Conservation (phyloP, 2,888 invertebrate species). For the Troides aeacus region DNA sequence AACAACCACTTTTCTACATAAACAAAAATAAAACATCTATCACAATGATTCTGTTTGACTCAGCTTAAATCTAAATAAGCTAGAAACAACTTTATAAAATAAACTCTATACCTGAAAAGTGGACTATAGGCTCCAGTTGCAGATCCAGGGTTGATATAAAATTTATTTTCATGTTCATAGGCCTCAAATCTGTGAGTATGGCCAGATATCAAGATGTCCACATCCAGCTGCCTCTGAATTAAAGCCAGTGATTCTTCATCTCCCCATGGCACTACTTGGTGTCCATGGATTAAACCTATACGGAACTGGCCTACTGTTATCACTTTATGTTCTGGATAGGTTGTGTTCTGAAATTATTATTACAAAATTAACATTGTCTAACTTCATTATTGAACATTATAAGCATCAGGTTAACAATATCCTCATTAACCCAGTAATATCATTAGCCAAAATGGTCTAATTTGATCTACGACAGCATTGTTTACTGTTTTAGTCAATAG, state of each 20-base stretch:
- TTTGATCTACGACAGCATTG: too few relatives aligned
- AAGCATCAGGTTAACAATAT: too few relatives aligned
- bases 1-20: too few relatives aligned
- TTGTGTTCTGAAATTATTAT: conserved; percentile 86
- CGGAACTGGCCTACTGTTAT: conserved; percentile 99
- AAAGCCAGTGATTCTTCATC: conserved; percentile 95
- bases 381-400: too few relatives aligned
- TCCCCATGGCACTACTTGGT: conserved; percentile 98
- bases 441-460: too few relatives aligned
- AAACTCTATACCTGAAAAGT: conserved; percentile 85
- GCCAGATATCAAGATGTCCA: conserved; percentile 98
- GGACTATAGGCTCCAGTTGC: conserved; percentile 99
- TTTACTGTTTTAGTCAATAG: too few relatives aligned
- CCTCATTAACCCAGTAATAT: too few relatives aligned
- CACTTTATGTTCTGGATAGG: conserved; percentile 98
- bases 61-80: too few relatives aligned
- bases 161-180: conserved; percentile 98
- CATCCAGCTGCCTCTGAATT: conserved; percentile 97
- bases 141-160: conserved; percentile 99
- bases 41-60: too few relatives aligned
- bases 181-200: conserved; percentile 99
- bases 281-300: conserved; percentile 98
- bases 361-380: neutral
- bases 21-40: too few relatives aligned
- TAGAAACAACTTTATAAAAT: too few relatives aligned